phyloP scores from a whole-genome alignment of 2,113 vertebrate species.

The Eupsittula cactorum region DNA sequence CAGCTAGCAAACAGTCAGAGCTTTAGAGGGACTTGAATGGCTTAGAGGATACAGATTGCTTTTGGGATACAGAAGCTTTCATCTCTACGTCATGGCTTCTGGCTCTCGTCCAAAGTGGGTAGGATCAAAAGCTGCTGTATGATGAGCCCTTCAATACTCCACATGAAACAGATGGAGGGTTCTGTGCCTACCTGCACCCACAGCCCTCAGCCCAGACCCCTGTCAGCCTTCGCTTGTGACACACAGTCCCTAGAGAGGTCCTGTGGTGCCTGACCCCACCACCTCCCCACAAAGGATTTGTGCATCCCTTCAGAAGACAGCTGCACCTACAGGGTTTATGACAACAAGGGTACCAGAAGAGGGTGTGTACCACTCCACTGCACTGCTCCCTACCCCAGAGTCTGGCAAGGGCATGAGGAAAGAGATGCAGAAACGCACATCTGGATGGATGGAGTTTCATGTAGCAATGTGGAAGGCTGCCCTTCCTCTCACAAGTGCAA shows the following conservation, averaged over 20 bases:
- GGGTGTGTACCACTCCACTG: accelerated
- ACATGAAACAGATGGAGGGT: accelerated
- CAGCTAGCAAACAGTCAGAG: conserved; percentile 57
- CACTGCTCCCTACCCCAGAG: not conserved
- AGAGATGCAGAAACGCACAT: not conserved
- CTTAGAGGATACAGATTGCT: conserved; percentile 58
- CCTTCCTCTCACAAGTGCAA: not conserved
- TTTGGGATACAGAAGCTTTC: conserved; percentile 69
- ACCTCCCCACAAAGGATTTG: not conserved
- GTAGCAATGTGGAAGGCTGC: not conserved
- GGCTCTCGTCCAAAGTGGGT: conserved; percentile 28
- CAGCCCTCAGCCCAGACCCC: not conserved
- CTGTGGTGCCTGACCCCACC: not conserved
- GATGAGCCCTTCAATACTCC: not conserved
- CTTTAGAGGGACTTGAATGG: conserved; percentile 60
- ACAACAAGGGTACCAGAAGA: not conserved
- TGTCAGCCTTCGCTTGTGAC: not conserved
- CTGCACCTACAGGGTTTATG: accelerated
- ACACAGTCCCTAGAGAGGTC: not conserved
- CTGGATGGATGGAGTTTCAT: not conserved
- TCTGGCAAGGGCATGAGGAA: not conserved
- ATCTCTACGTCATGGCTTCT: conserved; percentile 62
- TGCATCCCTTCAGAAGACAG: not conserved
- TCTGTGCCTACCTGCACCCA: accelerated
- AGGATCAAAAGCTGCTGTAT: conserved; percentile 25